These are phyloP conservation scores for Dolichallabes microphthalmus DNA, from an alignment of 2,113 vertebrate species.

Conservation along the genomic window DNA sequence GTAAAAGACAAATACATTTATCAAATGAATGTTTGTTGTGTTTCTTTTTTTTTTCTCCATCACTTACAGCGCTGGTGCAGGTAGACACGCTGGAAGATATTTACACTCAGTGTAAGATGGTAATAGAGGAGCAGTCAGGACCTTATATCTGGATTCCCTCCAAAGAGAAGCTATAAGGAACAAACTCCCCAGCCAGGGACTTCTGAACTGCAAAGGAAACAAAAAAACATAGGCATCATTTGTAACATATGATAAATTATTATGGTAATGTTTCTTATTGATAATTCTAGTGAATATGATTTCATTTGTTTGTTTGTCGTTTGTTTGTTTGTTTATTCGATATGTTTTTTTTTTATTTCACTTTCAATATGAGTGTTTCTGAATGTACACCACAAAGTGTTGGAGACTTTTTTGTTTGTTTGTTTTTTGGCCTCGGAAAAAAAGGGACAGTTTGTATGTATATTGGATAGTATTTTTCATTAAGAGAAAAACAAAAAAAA, in stretches of 20 bases:
- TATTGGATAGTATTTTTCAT: constrained; percentile 55
- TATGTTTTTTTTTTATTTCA: constrained; percentile 56
- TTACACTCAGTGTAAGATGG: constrained; percentile 97
- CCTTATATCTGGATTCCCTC: constrained; percentile 99
- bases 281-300: constrained; percentile 77
- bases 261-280: constrained; percentile 83
- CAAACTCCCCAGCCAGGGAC: constrained; percentile 66
- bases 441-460: constrained; percentile 59
- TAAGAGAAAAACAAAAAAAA: constrained; percentile 64
- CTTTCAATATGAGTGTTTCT: constrained; percentile 73
- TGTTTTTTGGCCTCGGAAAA: constrained; percentile 58
- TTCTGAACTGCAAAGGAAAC: constrained; percentile 68
- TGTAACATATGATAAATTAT: constrained; percentile 86
- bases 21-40: constrained; percentile 5
- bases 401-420: constrained; percentile 56
- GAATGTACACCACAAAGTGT: constrained; percentile 74
- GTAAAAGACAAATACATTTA: background rate
- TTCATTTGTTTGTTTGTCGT: constrained; percentile 53
- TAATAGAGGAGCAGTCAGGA: constrained; percentile 98
- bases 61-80: constrained; percentile 89
- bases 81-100: constrained; percentile 97
- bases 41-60: constrained; percentile 39
- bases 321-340: constrained; percentile 43
- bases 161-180: constrained; percentile 96
- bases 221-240: constrained; percentile 72